Conservation (phyloP, 2,797 vertebrate genomes). For the Pachyuromys duprasi region DNA sequence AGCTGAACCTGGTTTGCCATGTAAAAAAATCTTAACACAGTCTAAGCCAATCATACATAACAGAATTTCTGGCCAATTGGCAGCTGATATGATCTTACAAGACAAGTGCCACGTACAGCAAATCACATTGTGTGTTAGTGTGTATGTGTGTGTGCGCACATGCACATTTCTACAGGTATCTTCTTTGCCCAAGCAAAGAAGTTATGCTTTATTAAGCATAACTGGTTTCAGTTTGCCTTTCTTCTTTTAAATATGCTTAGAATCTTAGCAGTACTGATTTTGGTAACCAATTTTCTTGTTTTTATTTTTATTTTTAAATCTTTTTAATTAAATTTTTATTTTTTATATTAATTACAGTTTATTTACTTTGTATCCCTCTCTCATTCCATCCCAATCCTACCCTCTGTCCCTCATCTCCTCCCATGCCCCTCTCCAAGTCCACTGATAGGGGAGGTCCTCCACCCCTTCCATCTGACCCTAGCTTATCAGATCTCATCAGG, state of each 20-base stretch:
- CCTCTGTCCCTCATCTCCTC: no score
- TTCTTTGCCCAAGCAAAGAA: not conserved
- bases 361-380: no score
- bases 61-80: not conserved
- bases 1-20: not conserved
- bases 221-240: not conserved
- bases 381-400: no score
- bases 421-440: no score
- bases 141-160: not conserved
- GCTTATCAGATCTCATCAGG: no score
- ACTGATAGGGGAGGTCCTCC: no score
- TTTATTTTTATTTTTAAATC: no score
- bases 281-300: not conserved
- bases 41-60: not conserved
- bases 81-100: not conserved
- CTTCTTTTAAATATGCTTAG: not conserved
- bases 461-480: no score
- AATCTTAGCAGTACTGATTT: not conserved
- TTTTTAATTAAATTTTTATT: no score
- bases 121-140: not conserved
- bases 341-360: no score
- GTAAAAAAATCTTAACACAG: not conserved
- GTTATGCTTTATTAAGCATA: not conserved
- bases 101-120: not conserved
- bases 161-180: not conserved